A percentile compares a stretch with the other conserved stretches of the same genome.
These are phyloP conservation scores for Drosophila cardini DNA, from an alignment of 1,140 invertebrate species.

Conservation along the genomic window DNA sequence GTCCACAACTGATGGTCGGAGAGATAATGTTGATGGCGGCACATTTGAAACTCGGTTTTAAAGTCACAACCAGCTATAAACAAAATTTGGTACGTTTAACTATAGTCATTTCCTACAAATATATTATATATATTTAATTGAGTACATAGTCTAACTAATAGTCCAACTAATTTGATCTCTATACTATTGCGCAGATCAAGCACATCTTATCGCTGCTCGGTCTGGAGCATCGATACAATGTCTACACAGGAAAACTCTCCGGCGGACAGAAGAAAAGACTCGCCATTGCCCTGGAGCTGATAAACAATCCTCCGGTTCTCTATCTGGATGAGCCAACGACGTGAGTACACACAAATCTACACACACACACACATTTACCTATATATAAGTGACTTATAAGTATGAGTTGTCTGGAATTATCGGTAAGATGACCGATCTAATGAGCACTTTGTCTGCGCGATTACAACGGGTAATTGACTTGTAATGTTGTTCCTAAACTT, in stretches of 20 bases:
- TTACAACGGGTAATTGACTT: neutral
- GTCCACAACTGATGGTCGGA: constrained; percentile 91
- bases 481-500: neutral
- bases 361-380: too few species aligned
- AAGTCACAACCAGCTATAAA: constrained; percentile 85
- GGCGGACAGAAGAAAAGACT: constrained; percentile 95
- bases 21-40: constrained; percentile 94
- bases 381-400: too few species aligned
- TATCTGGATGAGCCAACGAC: constrained; percentile 98
- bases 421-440: neutral
- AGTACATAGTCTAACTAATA: too few species aligned
- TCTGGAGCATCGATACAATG: constrained; percentile 88
- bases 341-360: constrained; percentile 86
- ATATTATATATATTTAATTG: neutral
- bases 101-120: neutral
- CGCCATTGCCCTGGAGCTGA: constrained; percentile 93
- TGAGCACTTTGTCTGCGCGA: neutral
- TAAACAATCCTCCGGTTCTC: constrained; percentile 95
- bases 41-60: constrained; percentile 92
- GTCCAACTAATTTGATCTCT: neutral
- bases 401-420: too few species aligned
- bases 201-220: constrained; percentile 91
- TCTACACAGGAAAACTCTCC: constrained; percentile 90
- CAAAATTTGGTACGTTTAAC: constrained; percentile 64
- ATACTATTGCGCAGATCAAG: constrained; percentile 84